phyloP scores from a whole-genome alignment of 2,888 invertebrate genomes.

The Synanthedon andrenaeformis region DNA sequence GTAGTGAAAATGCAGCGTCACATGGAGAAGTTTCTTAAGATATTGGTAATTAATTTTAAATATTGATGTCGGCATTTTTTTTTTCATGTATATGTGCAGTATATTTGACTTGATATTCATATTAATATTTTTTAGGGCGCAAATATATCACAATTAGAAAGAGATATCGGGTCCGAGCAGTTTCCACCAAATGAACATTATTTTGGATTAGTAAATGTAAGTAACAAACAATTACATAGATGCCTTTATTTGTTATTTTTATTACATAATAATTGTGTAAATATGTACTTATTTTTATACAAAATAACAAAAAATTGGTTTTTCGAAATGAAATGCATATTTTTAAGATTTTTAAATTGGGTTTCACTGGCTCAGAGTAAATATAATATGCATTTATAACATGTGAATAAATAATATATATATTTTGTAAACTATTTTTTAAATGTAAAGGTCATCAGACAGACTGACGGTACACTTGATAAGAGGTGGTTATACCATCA shows the following conservation, averaged over 20 bases:
- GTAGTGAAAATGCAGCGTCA: slow-evolving; percentile 1
- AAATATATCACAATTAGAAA: slow-evolving; percentile 98
- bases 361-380: no score
- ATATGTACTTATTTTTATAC: no score
- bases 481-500: no score
- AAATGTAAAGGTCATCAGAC: no score
- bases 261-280: no score
- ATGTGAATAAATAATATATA: no score
- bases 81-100: neutral
- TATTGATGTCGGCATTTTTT: neutral
- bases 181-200: slow-evolving; percentile 99
- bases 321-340: no score
- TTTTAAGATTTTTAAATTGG: no score
- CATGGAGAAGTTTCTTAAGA: neutral
- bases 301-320: no score
- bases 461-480: no score
- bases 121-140: slow-evolving; percentile 80
- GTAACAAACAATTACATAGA: slow-evolving; percentile 32
- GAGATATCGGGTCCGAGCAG: slow-evolving; percentile 98
- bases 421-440: no score
- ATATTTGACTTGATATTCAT: neutral
- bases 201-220: slow-evolving; percentile 99
- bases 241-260: neutral
- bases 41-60: neutral
- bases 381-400: no score